Evolutionary conservation across 2,113 vertebrate species (phyloP), one percentile per base, ranked within the genome.

Genomic region (Promerops cafer): DNA sequence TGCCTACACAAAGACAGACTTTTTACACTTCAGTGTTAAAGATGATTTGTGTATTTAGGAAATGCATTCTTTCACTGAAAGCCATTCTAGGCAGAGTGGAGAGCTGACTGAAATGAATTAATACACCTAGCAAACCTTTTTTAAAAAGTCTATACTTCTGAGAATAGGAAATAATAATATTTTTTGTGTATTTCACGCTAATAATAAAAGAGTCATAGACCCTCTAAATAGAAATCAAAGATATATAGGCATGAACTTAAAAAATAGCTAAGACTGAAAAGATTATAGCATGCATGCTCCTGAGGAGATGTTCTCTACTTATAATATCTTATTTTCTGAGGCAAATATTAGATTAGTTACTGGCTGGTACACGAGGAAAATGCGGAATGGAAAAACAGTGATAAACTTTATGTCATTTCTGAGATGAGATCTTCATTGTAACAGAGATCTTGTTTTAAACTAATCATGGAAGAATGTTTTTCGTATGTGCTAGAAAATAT

Each of bases 31-130:
- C 4, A 50, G 78, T 53, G n/a, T 66, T 85, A 93, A 97, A 95
- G 89, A 95, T 77, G 74, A 97, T 97, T 94, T 95, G 81, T 93
- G 60, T 81, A 71, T 95, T 92, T 95, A 86, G 72, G 63, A 96
- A 94, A 80, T 75, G 30, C 31, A 16, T 37, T 78, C 65, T 85
- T 97, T 95, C 78, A 42, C 65, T 97, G 95, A 94, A 85, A 97
- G 89, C 63, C 57, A 93, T 75, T 89, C 78, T 45, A 96, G 96
- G 27, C 70, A 93, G 57, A 95, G 81, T 16, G 28, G 40, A 78
- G 68, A 94, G 80, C 56, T 85, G 80, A 90, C 66, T 71, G 81
- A 94, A 94, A 64, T 64, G 42, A 66, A 92, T 65, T 69, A 75
- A 93, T 84, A 49, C 35, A 83, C 45, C 13, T 24, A 77, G 17